These are phyloP conservation scores for Ophonus ardosiacus DNA, from an alignment of 2,888 invertebrate species.

Conservation along the genomic window DNA sequence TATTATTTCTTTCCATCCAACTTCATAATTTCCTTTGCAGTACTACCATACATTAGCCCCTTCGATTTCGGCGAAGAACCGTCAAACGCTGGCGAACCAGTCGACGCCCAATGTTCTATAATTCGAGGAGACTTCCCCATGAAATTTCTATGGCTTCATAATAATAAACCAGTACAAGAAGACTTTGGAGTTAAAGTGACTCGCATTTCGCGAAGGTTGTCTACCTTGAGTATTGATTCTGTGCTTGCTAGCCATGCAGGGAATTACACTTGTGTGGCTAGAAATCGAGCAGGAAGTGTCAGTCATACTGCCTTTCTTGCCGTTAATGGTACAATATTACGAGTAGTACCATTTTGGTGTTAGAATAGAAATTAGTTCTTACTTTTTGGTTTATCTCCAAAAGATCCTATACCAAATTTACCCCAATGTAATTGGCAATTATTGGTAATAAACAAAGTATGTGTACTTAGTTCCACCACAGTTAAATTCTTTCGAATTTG, in stretches of 20 bases:
- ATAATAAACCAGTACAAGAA: conserved; percentile 80
- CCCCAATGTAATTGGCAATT: neutral
- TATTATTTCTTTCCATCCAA: neutral
- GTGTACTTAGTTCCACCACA: conserved; percentile 80
- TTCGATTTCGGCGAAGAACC: conserved; percentile 70
- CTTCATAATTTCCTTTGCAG: conserved; percentile 66
- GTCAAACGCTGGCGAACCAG: conserved; percentile 81
- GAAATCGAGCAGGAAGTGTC: conserved; percentile 78
- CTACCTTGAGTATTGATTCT: conserved; percentile 76
- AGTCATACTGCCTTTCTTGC: conserved; percentile 77
- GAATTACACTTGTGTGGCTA: conserved; percentile 82
- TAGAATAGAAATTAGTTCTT: conserved; percentile 44
- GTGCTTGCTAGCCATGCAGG: conserved; percentile 81
- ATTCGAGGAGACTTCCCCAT: conserved; percentile 85
- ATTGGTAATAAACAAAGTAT: neutral
- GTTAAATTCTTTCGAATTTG: conserved; percentile 85
- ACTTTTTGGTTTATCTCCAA: conserved; percentile 36
- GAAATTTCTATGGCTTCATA: conserved; percentile 84
- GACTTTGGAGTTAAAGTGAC: conserved; percentile 73
- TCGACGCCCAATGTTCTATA: conserved; percentile 82
- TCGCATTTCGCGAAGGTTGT: conserved; percentile 78
- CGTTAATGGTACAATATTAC: conserved; percentile 76
- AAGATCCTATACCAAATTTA: neutral
- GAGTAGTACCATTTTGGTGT: conserved; percentile 2
- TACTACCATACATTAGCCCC: conserved; percentile 73